Base-by-base conservation (phyloP, 2,888 invertebrate species). In the Antheraea assamensis region DNA sequence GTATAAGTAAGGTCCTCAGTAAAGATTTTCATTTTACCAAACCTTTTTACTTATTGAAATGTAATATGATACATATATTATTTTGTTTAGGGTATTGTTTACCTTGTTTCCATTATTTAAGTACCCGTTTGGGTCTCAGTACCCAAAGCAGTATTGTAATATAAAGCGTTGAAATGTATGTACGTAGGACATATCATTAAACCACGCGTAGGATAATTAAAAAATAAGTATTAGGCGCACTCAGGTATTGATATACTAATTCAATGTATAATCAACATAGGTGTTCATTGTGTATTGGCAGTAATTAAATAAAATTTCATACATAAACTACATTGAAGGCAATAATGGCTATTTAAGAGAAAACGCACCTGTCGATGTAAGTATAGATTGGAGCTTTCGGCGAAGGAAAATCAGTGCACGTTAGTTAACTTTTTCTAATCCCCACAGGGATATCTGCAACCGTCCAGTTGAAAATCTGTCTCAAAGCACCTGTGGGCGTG, bases 1-100 rank as follows among this genome's bases (percentile, higher is more conserved):
- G 31, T 42, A 68, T 55, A 47, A 58, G 70, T 55, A 47, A 58
- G 70, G 58, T 27, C 55, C 7, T 42, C 55, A 47, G 31, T 27
- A 35, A 71, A 68, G 55, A 73, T 73, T 71, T 52, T 73, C 61
- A 35, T 68, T 74, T 73, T 70, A 42, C 31, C 35, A 58, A 30
- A 15, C n/a, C 42, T 70, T 58, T 58, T 58, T 73, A 68, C 68
- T 68, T 68, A 68, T 68, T 68, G 68, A 68, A 35, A 68, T 68
- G 21, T 68, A 68, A 35, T 68, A 68, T 66, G 35, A 35, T 35
- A 21, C 21, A 10, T 21, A 35, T 68, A 35, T 35, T 21, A 35
- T 68, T 68, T 68, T 68, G 35, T 68, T 35, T 35, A 3, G 68
- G 68, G 68, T 68, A 35, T 68, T 68, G 35, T 19, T 35, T 31